A percentile compares a stretch with the other conserved stretches of the same genome.
Conservation (phyloP, 2,797 vertebrate genomes). For the Myotis daubentonii region DNA sequence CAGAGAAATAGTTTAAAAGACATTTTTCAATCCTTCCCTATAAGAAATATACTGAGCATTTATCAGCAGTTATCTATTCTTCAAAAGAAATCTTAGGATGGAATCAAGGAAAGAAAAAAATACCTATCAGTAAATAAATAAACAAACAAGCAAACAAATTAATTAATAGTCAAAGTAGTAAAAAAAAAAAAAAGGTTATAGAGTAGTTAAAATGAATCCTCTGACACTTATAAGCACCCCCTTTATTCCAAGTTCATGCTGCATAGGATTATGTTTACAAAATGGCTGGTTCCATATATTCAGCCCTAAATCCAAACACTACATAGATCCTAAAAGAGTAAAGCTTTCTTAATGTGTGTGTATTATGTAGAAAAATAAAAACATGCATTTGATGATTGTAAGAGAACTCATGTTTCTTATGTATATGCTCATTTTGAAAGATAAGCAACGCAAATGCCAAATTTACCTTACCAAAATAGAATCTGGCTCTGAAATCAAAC, state of each 20-base stretch:
- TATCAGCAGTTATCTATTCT: neutral
- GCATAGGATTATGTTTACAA: neutral
- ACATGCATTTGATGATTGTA: neutral
- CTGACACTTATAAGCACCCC: neutral
- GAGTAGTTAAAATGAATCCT: neutral
- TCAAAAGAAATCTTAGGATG: neutral
- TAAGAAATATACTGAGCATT: neutral
- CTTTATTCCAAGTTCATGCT: neutral
- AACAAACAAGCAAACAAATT: neutral
- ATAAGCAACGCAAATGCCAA: neutral
- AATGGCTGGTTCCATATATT: neutral
- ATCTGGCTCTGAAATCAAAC: constrained; percentile 42
- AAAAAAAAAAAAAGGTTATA: neutral
- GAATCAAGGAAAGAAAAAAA: neutral
- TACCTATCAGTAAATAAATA: neutral
- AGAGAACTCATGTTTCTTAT: neutral
- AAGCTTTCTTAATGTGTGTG: neutral
- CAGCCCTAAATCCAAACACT: neutral
- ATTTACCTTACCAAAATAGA: constrained; percentile 46
- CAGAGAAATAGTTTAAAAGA: neutral
- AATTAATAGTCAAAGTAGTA: neutral
- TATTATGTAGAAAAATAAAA: neutral
- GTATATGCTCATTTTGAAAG: neutral
- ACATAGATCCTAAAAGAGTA: neutral
- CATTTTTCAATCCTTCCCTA: neutral